These are phyloP conservation scores for Euthynnus affinis DNA, from an alignment of 2,797 vertebrate species.

Conservation along the genomic window DNA sequence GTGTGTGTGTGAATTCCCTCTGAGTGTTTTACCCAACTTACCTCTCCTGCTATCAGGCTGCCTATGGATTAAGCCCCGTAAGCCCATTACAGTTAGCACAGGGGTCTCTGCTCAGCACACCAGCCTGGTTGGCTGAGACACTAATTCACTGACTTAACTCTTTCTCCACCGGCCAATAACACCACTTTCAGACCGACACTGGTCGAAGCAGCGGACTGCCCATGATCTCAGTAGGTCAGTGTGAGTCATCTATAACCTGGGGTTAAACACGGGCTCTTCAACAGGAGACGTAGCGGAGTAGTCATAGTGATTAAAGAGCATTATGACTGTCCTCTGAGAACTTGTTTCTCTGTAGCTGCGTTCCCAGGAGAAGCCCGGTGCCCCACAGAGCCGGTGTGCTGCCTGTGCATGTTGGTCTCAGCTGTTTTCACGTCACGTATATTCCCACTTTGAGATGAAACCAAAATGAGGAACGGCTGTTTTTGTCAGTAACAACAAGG, in stretches of 20 bases:
- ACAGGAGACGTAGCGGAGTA: background rate
- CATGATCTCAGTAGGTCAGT: background rate
- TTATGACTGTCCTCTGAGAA: conserved; percentile 17
- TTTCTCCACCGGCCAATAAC: conserved; percentile 19
- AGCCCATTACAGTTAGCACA: conserved; percentile 77
- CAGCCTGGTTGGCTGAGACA: conserved; percentile 49
- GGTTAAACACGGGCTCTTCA: background rate
- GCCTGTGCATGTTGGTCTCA: conserved; percentile 32
- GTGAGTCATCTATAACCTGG: background rate
- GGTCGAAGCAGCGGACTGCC: background rate
- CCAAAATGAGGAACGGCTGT: background rate
- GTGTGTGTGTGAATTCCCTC: background rate
- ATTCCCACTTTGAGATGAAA: background rate
- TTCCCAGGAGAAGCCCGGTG: conserved; percentile 34
- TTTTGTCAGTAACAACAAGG: background rate
- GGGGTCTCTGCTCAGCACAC: conserved; percentile 55
- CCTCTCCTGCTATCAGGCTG: conserved; percentile 35
- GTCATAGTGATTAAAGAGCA: conserved; percentile 22
- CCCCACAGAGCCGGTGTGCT: conserved; percentile 33
- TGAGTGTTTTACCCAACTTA: background rate
- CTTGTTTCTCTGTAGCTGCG: conserved; percentile 3
- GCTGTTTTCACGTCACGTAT: conserved; percentile 32
- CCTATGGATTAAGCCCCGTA: conserved; percentile 75
- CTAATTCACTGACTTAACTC: conserved; percentile 25
- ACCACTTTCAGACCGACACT: background rate